Percentiles rank a stretch among this genome's conserved stretches.
These are phyloP conservation scores for Phrynosoma platyrhinos DNA, from an alignment of 2,113 vertebrate species.

Conservation along the genomic window DNA sequence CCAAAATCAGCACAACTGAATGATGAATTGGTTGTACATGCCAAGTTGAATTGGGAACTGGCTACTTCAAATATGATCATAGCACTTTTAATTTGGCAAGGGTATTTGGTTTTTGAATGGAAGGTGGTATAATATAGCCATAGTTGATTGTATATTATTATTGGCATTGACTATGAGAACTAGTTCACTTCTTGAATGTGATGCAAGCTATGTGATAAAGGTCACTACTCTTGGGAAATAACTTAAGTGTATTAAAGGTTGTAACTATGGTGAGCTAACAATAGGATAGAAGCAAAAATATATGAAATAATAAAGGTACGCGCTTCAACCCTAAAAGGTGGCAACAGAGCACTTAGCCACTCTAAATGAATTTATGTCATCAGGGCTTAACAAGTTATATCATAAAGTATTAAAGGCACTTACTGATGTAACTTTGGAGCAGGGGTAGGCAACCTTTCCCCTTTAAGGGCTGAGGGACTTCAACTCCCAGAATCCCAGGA, in stretches of 20 bases:
- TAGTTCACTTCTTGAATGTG: slow-evolving; percentile 52
- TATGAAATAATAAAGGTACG: not conserved
- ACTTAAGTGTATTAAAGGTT: slow-evolving; percentile 58
- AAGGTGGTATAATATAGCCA: slow-evolving; percentile 26
- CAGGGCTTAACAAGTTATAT: not conserved
- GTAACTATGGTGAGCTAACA: slow-evolving; percentile 43
- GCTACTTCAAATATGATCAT: not conserved
- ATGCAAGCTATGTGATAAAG: slow-evolving; percentile 64
- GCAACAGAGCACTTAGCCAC: not conserved
- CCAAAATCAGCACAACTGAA: not conserved
- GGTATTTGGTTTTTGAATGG: slow-evolving; percentile 44
- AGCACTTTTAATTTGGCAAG: slow-evolving; percentile 50
- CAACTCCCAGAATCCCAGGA: too few species aligned
- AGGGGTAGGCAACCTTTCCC: too few species aligned
- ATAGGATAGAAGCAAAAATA: slow-evolving; percentile 34
- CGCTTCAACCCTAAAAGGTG: not conserved
- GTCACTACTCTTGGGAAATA: slow-evolving; percentile 41
- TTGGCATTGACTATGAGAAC: slow-evolving; percentile 56
- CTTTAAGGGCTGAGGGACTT: too few species aligned
- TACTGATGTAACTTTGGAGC: not conserved
- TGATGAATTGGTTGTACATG: not conserved
- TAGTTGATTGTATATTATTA: slow-evolving; percentile 36
- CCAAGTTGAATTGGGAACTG: not conserved
- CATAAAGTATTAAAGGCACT: not conserved
- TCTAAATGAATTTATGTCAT: not conserved